These are phyloP conservation scores for Leptocoma aspasia DNA, from an alignment of 2,113 vertebrate genomes.

Conservation along the genomic window DNA sequence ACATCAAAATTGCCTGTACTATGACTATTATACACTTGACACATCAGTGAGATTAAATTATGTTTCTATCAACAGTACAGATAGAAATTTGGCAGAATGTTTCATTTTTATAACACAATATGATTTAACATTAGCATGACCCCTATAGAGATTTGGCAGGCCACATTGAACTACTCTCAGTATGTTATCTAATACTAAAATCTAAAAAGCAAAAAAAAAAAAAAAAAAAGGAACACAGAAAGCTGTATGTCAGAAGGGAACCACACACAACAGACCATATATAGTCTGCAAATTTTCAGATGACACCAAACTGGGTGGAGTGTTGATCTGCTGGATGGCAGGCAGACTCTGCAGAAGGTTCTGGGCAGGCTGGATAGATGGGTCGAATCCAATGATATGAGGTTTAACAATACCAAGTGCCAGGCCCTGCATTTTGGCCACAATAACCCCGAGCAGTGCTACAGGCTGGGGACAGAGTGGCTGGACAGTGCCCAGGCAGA, in stretches of 20 bases:
- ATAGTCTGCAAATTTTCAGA: neutral
- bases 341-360: neutral
- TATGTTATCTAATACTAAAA: neutral
- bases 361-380: neutral
- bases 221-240: neutral
- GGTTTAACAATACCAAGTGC: neutral
- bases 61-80: neutral
- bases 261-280: neutral
- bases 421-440: fast-evolving
- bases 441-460: fast-evolving
- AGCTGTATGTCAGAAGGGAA: neutral
- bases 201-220: neutral
- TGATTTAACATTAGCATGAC: neutral
- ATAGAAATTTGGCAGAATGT: neutral
- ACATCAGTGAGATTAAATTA: neutral
- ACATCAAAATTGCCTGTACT: neutral
- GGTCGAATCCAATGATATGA: fast-evolving
- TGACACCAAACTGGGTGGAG: neutral
- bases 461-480: fast-evolving
- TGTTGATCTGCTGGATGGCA: neutral
- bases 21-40: neutral
- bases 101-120: neutral
- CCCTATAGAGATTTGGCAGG: neutral
- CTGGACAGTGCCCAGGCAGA: neutral
- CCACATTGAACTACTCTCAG: neutral